phyloP scores from a whole-genome alignment of 2,113 vertebrate genomes.

The Chauna torquata region DNA sequence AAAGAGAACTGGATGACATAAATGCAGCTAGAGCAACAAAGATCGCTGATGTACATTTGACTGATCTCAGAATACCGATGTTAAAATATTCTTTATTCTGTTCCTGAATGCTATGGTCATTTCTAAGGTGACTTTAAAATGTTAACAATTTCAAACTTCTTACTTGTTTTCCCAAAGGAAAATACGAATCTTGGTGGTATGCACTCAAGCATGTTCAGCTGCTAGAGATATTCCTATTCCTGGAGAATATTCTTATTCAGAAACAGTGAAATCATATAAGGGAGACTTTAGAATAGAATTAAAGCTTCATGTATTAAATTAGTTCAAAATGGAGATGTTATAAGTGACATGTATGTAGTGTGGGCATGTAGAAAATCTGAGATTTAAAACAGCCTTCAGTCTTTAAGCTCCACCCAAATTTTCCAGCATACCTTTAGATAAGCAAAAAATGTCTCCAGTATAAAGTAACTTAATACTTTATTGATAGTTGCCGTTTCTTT shows the following conservation, averaged over 20 bases:
- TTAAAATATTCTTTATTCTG: conserved; percentile 24
- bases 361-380: background rate
- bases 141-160: background rate
- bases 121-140: background rate
- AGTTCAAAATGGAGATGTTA: background rate
- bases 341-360: background rate
- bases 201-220: background rate
- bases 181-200: background rate
- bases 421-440: conserved; percentile 73
- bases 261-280: background rate
- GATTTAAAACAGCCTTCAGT: background rate
- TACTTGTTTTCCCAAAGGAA: background rate
- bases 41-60: background rate
- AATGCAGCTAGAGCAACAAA: background rate
- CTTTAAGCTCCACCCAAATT: conserved; percentile 12
- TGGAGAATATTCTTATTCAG: background rate
- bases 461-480: conserved; percentile 59
- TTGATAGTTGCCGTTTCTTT: conserved; percentile 72
- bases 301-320: background rate
- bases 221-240: background rate
- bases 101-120: background rate
- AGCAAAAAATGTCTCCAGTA: conserved; percentile 22
- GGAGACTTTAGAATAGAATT: background rate
- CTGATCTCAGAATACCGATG: background rate
- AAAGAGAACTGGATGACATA: background rate